Evolutionary conservation across 2,113 vertebrate species (phyloP).

Genomic region (Corapipo altera): DNA sequence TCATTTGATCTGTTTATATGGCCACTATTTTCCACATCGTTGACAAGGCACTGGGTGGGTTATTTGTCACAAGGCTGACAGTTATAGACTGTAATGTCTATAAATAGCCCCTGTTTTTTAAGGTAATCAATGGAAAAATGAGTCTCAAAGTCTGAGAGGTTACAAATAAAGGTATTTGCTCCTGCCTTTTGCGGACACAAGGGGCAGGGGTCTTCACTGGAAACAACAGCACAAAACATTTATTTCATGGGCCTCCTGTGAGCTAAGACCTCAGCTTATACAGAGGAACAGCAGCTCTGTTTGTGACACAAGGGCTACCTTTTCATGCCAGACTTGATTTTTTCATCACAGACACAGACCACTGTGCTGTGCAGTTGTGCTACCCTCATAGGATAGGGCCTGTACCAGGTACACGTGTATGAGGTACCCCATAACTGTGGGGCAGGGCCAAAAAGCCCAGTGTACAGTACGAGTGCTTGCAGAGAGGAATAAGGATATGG

Average conservation of each 20-base stretch:
- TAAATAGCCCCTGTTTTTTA: slow-evolving; percentile 38
- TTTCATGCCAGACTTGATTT: neutral
- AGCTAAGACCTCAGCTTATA: neutral
- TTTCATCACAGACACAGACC: neutral
- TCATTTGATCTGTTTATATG: slow-evolving; percentile 50
- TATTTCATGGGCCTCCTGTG: neutral
- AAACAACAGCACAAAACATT: neutral
- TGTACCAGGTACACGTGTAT: neutral
- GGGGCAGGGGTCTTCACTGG: neutral
- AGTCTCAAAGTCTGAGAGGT: neutral
- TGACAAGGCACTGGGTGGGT: slow-evolving; percentile 15
- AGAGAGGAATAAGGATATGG: neutral
- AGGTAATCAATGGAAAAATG: slow-evolving; percentile 37
- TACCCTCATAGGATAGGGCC: neutral
- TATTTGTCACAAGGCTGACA: slow-evolving; percentile 46
- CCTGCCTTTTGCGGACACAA: neutral
- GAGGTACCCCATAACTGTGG: neutral
- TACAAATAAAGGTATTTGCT: neutral
- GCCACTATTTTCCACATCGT: slow-evolving; percentile 53
- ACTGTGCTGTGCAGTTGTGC: neutral
- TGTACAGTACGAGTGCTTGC: neutral
- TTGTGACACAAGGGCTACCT: neutral
- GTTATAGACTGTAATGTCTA: neutral
- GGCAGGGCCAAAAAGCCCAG: neutral
- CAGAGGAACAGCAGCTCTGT: neutral